These are phyloP conservation scores for Drosophila flavopinicola DNA, from an alignment of 2,888 invertebrate genomes.

Conservation along the genomic window DNA sequence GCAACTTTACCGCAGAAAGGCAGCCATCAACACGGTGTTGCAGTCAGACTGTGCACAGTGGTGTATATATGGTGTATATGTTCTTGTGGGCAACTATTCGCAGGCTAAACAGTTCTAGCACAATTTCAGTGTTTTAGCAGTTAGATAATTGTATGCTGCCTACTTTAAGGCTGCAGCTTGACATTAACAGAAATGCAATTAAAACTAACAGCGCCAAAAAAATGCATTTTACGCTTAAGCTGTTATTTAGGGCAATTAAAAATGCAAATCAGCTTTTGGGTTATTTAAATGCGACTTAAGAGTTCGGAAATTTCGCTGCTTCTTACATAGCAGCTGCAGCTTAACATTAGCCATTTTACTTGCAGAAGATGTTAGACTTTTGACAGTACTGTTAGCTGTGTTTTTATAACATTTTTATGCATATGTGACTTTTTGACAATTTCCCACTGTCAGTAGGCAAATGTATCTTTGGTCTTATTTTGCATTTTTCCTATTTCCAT, in stretches of 20 bases:
- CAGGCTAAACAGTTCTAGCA: not conserved
- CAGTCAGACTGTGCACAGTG: slow-evolving; percentile 7
- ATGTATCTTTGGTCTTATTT: no score
- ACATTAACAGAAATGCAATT: not conserved
- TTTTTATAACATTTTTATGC: no score
- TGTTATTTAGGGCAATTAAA: not conserved
- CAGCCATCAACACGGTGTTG: not conserved
- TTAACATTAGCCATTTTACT: not conserved
- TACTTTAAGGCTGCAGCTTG: slow-evolving; percentile 4
- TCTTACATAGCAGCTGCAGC: not conserved
- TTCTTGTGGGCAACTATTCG: not conserved
- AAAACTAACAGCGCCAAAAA: not conserved
- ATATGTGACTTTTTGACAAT: no score
- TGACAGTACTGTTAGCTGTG: no score
- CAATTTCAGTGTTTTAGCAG: not conserved
- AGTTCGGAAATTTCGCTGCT: not conserved
- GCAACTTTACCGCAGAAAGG: slow-evolving; percentile 17
- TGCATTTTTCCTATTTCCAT: no score
- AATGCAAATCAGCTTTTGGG: not conserved
- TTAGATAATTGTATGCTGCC: not conserved
- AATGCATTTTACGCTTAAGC: not conserved
- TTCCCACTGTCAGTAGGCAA: no score
- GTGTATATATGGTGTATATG: not conserved
- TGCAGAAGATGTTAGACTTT: no score
- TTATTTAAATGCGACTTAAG: not conserved